phyloP scores from a whole-genome alignment of 2,888 invertebrate genomes.

The Syritta pipiens region DNA sequence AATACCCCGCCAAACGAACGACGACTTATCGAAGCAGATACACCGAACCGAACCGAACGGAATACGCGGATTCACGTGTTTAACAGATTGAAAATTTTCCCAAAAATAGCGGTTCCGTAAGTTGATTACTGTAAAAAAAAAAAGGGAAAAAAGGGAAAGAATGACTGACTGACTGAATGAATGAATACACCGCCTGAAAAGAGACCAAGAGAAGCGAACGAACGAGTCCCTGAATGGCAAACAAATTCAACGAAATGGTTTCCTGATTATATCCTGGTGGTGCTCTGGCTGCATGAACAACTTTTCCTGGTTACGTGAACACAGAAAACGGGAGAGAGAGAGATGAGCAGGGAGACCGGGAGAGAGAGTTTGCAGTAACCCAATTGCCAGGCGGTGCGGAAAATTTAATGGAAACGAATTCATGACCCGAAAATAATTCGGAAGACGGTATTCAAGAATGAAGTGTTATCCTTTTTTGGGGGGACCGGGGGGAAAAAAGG shows the following conservation, averaged over 20 bases:
- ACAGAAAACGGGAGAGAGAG: slow-evolving; percentile 30
- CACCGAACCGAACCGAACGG: too few relatives aligned
- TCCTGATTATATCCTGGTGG: slow-evolving; percentile 57
- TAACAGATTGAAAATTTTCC: slow-evolving; percentile 25
- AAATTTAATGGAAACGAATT: slow-evolving; percentile 65
- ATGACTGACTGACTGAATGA: neutral
- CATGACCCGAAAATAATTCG: slow-evolving; percentile 64
- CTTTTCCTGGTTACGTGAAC: slow-evolving; percentile 51
- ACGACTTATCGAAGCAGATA: slow-evolving; percentile 33
- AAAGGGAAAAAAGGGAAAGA: neutral
- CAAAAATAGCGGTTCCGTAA: slow-evolving; percentile 5
- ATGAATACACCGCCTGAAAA: slow-evolving; percentile 22
- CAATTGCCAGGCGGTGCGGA: slow-evolving; percentile 61
- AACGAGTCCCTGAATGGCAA: slow-evolving; percentile 57
- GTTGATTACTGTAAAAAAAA: neutral
- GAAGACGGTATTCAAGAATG: slow-evolving; percentile 62
- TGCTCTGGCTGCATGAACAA: slow-evolving; percentile 47
- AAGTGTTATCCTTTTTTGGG: slow-evolving; percentile 59
- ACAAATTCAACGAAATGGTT: slow-evolving; percentile 61
- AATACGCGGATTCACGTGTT: slow-evolving; percentile 41
- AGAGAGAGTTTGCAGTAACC: slow-evolving; percentile 56
- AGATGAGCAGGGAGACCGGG: neutral
- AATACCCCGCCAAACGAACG: slow-evolving; percentile 14
- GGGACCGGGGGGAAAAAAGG: too few relatives aligned
- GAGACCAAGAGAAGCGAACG: too few relatives aligned